Evolutionary conservation across 2,888 invertebrate genomes (phyloP).

Genomic region (Phengaris arion): DNA sequence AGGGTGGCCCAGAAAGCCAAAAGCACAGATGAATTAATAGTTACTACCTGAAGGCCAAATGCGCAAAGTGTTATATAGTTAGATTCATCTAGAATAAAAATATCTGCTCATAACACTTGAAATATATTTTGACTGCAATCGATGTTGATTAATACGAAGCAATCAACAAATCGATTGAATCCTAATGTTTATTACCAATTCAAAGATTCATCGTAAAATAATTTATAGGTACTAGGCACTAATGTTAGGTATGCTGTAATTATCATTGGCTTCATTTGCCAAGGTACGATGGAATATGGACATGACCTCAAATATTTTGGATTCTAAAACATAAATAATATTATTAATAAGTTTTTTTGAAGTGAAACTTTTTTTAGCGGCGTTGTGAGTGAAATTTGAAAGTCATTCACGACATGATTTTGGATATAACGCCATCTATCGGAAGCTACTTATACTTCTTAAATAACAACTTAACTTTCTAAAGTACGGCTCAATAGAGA

Average conservation of each 20-base stretch:
- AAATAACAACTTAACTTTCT: no score
- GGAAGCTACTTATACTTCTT: no score
- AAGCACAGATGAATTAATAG: no score
- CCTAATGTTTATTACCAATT: background rate
- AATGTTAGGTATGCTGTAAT: background rate
- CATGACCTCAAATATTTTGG: constrained; percentile 15
- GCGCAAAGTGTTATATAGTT: no score
- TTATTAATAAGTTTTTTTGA: no score
- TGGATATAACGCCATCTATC: no score
- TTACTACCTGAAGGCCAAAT: no score
- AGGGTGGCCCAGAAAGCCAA: background rate
- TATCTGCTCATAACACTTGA: background rate
- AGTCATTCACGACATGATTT: no score
- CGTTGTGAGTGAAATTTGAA: no score
- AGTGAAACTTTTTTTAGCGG: no score
- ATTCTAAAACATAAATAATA: background rate
- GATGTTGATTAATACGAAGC: no score
- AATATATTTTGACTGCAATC: background rate
- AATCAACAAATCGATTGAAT: background rate
- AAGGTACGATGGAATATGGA: background rate
- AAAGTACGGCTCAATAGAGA: no score
- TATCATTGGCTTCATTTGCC: background rate
- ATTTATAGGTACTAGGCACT: background rate
- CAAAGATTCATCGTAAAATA: background rate
- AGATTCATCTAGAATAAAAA: background rate